Percentiles rank a stretch among this genome's conserved stretches.
These are phyloP conservation scores for Drosophila melanosoma DNA, from an alignment of 2,888 invertebrate genomes.

Conservation along the genomic window DNA sequence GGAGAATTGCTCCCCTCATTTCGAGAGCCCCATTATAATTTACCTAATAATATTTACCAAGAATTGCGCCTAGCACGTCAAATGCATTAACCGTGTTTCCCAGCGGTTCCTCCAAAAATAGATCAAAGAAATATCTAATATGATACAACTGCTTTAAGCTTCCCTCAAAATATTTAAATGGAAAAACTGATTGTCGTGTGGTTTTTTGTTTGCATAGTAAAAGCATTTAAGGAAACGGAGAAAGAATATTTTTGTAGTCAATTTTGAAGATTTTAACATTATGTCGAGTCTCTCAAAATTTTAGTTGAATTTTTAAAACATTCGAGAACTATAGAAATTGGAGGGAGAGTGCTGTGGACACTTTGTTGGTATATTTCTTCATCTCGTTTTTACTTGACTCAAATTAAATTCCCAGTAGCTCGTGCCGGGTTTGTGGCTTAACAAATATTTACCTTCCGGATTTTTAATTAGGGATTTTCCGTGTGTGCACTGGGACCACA, in stretches of 20 bases:
- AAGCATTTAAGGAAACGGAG: too few species aligned
- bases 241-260: too few species aligned
- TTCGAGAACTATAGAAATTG: too few species aligned
- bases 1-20: too few species aligned
- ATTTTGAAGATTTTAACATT: too few species aligned
- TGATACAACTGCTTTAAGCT: not conserved
- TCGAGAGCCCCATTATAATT: constrained; percentile 12
- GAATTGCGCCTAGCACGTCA: constrained; percentile 16
- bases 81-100: constrained; percentile 32
- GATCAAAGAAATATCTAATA: constrained; percentile 19
- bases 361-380: not conserved
- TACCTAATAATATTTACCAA: constrained; percentile 38
- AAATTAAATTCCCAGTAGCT: constrained; percentile 25
- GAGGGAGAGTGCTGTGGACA: too few species aligned
- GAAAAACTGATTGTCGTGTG: not conserved
- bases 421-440: not conserved
- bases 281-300: too few species aligned
- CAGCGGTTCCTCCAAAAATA: constrained; percentile 30
- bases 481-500: constrained; percentile 15
- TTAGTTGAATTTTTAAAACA: too few species aligned
- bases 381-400: not conserved
- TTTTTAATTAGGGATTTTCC: constrained; percentile 43
- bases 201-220: too few species aligned
- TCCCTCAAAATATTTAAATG: not conserved
- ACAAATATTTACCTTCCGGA: constrained; percentile 44